Conservation (phyloP, 2,113 vertebrate genomes). For the Nibea coibor region DNA sequence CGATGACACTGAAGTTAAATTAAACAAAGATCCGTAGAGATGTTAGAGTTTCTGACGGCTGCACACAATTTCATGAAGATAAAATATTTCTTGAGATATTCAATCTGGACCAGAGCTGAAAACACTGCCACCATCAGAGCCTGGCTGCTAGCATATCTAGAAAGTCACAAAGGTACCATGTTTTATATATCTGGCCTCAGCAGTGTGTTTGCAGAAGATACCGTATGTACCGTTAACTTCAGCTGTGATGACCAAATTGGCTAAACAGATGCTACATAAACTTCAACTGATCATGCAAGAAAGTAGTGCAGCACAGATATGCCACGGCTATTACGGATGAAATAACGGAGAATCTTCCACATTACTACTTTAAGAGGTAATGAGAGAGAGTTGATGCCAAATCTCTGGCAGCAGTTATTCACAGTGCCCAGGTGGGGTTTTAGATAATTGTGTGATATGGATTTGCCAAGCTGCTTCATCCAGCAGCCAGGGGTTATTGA, state of each 20-base stretch:
- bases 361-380: constrained; percentile 18
- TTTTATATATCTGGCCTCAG: neutral
- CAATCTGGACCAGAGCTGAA: neutral
- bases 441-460: constrained; percentile 62
- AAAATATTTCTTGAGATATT: neutral
- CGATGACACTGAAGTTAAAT: neutral
- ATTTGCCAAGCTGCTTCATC: constrained; percentile 52
- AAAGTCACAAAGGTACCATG: neutral
- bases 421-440: constrained; percentile 44
- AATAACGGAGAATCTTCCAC: neutral
- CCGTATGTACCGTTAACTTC: neutral
- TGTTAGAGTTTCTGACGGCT: neutral
- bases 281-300: constrained; percentile 2
- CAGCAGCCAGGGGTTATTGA: constrained; percentile 67
- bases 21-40: neutral
- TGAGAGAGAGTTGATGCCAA: constrained; percentile 14
- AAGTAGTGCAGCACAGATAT: neutral
- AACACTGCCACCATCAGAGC: neutral
- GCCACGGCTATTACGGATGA: neutral
- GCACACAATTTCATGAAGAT: neutral
- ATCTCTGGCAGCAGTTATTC: constrained; percentile 40
- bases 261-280: neutral
- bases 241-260: neutral
- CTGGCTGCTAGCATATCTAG: neutral
- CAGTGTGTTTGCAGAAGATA: neutral